Evolutionary conservation across 1,140 invertebrate genomes (phyloP).

Genomic region (Dendrolimus kikuchii): DNA sequence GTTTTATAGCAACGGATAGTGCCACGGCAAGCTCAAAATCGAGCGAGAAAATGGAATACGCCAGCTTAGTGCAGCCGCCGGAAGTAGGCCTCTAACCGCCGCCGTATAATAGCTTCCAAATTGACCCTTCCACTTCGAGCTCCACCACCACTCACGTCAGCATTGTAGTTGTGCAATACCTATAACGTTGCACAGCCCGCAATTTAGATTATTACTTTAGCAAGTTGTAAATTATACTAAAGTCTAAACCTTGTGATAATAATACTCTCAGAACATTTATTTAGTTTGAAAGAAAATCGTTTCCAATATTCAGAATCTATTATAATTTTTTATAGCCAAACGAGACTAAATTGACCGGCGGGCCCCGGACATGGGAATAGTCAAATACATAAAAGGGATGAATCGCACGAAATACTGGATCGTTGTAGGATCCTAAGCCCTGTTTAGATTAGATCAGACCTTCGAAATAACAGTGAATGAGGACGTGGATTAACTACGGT

Average conservation of each 20-base stretch:
- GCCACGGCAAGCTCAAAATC: slow-evolving; percentile 62
- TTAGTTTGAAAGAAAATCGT: slow-evolving; percentile 24
- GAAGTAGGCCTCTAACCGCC: slow-evolving; percentile 66
- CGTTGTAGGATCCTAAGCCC: slow-evolving; percentile 65
- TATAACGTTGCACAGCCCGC: not conserved
- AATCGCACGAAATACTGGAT: slow-evolving; percentile 60
- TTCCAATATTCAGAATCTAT: slow-evolving; percentile 59
- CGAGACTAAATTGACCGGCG: slow-evolving; percentile 49
- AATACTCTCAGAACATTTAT: no score
- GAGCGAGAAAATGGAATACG: slow-evolving; percentile 59
- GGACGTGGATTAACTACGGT: slow-evolving; percentile 71
- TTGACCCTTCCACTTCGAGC: slow-evolving; percentile 59
- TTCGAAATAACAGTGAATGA: slow-evolving; percentile 72
- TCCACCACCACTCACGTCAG: slow-evolving; percentile 33
- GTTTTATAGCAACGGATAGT: slow-evolving; percentile 45
- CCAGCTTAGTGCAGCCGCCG: slow-evolving; percentile 65
- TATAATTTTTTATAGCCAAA: slow-evolving; percentile 63
- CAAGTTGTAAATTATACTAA: no score
- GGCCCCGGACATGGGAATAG: slow-evolving; percentile 50
- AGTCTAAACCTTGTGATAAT: no score
- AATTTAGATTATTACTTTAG: no score
- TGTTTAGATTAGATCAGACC: slow-evolving; percentile 72
- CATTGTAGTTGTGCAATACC: slow-evolving; percentile 15
- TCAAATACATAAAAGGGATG: slow-evolving; percentile 68
- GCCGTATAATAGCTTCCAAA: slow-evolving; percentile 67